Evolutionary conservation across 2,888 invertebrate species (phyloP).

Genomic region (Lithophane semibrunnea): DNA sequence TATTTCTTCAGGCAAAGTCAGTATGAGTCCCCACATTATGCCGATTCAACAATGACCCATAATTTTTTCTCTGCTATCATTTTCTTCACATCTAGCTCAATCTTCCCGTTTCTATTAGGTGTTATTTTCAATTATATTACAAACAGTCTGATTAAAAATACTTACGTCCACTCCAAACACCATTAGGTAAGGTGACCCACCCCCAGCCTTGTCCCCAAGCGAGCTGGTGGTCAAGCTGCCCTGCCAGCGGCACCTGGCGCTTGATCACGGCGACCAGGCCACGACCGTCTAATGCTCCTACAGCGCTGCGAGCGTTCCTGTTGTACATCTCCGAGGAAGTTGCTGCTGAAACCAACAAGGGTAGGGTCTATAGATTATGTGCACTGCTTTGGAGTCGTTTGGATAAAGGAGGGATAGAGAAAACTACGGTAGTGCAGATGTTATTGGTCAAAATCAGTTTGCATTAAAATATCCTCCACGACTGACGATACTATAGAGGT

Average conservation of each 20-base stretch:
- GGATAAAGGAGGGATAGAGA: neutral
- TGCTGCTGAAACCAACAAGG: slow-evolving; percentile 75
- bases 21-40: neutral
- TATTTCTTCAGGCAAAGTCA: neutral
- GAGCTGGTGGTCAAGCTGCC: slow-evolving; percentile 90
- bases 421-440: neutral
- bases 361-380: slow-evolving; percentile 31
- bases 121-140: neutral
- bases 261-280: slow-evolving; percentile 89
- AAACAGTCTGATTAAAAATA: slow-evolving; percentile 50
- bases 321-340: slow-evolving; percentile 85
- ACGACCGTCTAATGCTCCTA: slow-evolving; percentile 85
- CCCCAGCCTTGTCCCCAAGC: slow-evolving; percentile 95
- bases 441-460: neutral
- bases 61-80: neutral
- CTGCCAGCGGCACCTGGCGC: slow-evolving; percentile 87
- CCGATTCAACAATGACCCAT: neutral
- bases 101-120: neutral
- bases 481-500: neutral
- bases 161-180: slow-evolving; percentile 92
- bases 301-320: slow-evolving; percentile 77
- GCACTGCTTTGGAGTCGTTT: neutral
- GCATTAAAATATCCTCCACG: neutral
- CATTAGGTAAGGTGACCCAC: slow-evolving; percentile 92
- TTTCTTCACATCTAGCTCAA: neutral